Evolutionary conservation across 2,888 invertebrate genomes (phyloP).

Genomic region (Morpho helenor): DNA sequence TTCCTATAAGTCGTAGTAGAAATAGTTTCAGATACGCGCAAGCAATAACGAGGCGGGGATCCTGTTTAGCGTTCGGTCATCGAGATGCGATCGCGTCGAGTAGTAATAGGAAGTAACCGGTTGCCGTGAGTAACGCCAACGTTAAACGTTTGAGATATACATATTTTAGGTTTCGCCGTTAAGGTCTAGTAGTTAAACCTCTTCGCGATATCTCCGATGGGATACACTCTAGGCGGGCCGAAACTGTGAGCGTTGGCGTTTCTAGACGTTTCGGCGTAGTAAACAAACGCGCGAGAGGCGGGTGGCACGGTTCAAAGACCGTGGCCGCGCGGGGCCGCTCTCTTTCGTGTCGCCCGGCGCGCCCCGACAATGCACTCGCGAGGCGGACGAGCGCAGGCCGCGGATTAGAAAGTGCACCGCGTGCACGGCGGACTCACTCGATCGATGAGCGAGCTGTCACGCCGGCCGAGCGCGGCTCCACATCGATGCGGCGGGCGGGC

Average conservation of each 20-base stretch:
- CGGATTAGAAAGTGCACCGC: conserved; percentile 30
- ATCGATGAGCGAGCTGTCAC: conserved; percentile 67
- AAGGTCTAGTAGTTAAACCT: background rate
- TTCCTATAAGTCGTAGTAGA: too few relatives aligned
- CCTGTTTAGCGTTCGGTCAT: too few relatives aligned
- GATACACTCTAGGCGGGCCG: conserved; percentile 1
- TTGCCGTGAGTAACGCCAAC: background rate
- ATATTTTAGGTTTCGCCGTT: background rate
- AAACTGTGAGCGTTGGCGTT: conserved; percentile 10
- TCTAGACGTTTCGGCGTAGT: conserved; percentile 43
- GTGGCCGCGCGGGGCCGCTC: conserved; percentile 34
- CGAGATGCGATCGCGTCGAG: background rate
- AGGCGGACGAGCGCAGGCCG: conserved; percentile 33
- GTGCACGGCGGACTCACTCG: conserved; percentile 54
- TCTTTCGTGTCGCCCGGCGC: conserved; percentile 27
- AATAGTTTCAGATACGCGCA: too few relatives aligned
- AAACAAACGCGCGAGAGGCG: conserved; percentile 46
- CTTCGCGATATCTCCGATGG: background rate
- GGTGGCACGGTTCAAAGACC: conserved; percentile 59
- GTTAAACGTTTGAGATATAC: background rate
- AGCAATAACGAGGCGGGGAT: too few relatives aligned
- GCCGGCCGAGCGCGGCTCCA: conserved; percentile 47
- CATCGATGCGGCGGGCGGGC: conserved; percentile 53
- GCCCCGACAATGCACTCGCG: conserved; percentile 23
- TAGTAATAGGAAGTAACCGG: background rate